Percentiles rank a stretch among this genome's conserved stretches.
Conservation (phyloP, 37 sponge, comb jelly and placozoan species). For the Mnemiopsis leidyi region DNA sequence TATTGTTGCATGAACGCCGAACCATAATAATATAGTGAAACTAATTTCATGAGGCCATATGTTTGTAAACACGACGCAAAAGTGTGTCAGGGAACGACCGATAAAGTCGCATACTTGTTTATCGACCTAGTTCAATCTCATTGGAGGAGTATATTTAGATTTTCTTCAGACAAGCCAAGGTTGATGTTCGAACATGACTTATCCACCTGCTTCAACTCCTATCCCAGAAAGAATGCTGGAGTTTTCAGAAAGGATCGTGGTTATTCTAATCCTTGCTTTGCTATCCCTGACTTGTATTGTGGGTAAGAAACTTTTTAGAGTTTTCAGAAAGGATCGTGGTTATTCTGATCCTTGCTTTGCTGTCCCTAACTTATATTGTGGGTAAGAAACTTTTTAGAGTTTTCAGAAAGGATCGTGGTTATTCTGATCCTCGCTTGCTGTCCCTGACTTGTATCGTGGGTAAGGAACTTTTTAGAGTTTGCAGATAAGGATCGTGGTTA, state of each 20-base stretch:
- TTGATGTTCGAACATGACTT: no score
- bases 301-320: background rate
- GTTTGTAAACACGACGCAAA: no score
- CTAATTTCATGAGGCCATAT: no score
- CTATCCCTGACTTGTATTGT: background rate
- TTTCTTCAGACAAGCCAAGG: no score
- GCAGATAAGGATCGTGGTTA: background rate
- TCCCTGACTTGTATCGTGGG: background rate
- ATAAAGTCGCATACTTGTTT: no score
- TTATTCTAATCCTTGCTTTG: background rate
- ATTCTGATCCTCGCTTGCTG: background rate
- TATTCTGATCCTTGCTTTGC: background rate
- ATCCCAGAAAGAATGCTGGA: no score
- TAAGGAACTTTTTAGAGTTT: background rate
- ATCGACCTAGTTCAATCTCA: no score
- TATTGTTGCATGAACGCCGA: no score
- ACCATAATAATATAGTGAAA: no score
- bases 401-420: background rate
- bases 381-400: background rate
- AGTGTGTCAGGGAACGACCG: no score
- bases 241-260: background rate
- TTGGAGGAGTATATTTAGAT: no score
- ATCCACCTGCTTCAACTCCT: no score
- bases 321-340: background rate
- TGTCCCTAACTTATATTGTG: background rate